A percentile compares a stretch with the other conserved stretches of the same genome.
These are phyloP conservation scores for Tauraco erythrolophus DNA, from an alignment of 2,113 vertebrate species.

Conservation along the genomic window DNA sequence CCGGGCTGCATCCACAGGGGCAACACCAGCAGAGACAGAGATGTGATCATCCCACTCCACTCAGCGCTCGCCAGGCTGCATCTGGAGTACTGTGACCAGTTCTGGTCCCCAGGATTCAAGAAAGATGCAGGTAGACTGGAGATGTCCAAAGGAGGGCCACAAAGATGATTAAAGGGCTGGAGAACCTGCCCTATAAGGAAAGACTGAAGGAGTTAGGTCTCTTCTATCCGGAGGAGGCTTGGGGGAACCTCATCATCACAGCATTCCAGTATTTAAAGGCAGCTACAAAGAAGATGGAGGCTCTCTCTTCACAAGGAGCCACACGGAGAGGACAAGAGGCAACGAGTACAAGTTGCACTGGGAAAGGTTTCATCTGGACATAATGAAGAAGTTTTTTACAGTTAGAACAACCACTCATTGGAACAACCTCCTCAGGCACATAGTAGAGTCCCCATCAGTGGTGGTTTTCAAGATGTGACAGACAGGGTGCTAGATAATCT, in stretches of 20 bases:
- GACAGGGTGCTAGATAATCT: background rate
- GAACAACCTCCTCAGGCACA: background rate
- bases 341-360: background rate
- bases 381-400: background rate
- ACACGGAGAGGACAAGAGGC: background rate
- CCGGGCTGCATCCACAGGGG: background rate
- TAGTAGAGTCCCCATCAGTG: too few relatives aligned
- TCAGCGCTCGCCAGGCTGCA: background rate
- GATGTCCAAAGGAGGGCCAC: background rate
- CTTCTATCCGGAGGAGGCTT: background rate
- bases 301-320: background rate
- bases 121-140: background rate
- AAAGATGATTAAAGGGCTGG: background rate
- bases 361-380: background rate
- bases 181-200: background rate
- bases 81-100: background rate
- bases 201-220: background rate
- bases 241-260: background rate
- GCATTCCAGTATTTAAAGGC: background rate
- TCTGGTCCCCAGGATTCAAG: background rate
- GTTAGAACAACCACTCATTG: background rate
- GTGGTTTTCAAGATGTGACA: background rate
- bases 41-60: background rate
- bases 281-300: background rate
- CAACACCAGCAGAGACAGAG: background rate